Evolutionary conservation across 2,113 vertebrate species (phyloP).

Genomic region (Kobus ellipsiprymnus): DNA sequence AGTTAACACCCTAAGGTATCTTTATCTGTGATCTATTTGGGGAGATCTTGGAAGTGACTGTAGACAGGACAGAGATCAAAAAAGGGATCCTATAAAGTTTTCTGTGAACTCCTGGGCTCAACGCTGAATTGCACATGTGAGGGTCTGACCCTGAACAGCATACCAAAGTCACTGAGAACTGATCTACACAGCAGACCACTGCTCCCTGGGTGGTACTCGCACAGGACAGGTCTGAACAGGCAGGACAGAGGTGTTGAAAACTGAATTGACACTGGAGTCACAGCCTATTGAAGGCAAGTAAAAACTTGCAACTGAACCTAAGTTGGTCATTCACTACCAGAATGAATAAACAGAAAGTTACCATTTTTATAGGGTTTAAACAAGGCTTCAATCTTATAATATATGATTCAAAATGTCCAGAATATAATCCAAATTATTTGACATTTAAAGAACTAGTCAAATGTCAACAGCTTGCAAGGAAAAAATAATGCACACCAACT

Average conservation of each 20-base stretch:
- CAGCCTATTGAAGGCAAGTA: background rate
- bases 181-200: background rate
- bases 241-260: background rate
- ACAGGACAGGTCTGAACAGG: background rate
- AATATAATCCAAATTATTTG: background rate
- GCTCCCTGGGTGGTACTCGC: background rate
- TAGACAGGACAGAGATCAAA: background rate
- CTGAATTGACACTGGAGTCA: background rate
- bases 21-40: background rate
- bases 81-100: background rate
- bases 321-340: background rate
- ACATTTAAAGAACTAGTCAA: conserved; percentile 12
- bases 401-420: background rate
- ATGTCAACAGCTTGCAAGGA: background rate
- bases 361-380: background rate
- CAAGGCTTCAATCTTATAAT: background rate
- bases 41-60: background rate
- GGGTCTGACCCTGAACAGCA: background rate
- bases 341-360: background rate
- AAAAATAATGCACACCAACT: background rate
- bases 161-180: background rate
- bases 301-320: background rate
- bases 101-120: background rate
- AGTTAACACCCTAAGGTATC: background rate
- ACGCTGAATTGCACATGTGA: background rate